These are phyloP conservation scores for Chaetodon trifasciatus DNA, from an alignment of 2,797 vertebrate genomes.

Conservation along the genomic window DNA sequence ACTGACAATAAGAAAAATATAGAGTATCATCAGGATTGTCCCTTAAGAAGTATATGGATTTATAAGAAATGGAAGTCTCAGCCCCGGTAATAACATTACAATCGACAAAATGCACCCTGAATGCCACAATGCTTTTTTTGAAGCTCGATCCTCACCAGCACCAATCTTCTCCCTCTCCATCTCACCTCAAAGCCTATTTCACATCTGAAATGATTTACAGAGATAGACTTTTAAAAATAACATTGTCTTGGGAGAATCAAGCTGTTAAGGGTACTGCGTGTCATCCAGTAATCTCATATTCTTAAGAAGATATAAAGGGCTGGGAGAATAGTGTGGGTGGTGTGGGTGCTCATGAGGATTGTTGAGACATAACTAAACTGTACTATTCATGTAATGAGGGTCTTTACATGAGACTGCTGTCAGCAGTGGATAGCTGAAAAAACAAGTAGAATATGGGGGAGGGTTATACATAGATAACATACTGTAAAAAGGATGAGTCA, in stretches of 20 bases:
- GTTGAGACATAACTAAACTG: conserved; percentile 25
- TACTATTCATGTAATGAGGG: conserved; percentile 2
- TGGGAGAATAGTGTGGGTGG: conserved; percentile 32
- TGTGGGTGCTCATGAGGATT: conserved; percentile 20
- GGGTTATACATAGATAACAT: not conserved
- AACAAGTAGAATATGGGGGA: no score
- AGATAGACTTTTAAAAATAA: conserved; percentile 44
- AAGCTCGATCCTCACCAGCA: not conserved
- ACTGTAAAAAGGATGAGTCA: not conserved
- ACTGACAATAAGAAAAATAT: not conserved
- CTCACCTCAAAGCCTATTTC: conserved; percentile 36
- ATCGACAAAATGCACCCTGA: not conserved
- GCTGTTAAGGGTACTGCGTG: conserved; percentile 14
- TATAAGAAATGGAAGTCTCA: not conserved
- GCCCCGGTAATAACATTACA: not conserved
- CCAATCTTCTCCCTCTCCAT: conserved; percentile 5
- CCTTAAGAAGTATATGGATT: not conserved
- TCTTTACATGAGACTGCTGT: conserved; percentile 24
- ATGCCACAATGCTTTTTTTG: not conserved
- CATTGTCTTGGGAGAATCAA: conserved; percentile 39
- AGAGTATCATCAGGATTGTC: not conserved
- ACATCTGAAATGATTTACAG: conserved; percentile 39
- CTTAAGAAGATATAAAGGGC: conserved; percentile 39
- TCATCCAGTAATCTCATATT: conserved; percentile 50
- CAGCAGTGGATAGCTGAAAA: not conserved